A percentile compares a stretch with the other conserved stretches of the same genome.
These are phyloP conservation scores for Nephrotoma flavescens DNA, from an alignment of 2,888 invertebrate genomes.

Conservation along the genomic window DNA sequence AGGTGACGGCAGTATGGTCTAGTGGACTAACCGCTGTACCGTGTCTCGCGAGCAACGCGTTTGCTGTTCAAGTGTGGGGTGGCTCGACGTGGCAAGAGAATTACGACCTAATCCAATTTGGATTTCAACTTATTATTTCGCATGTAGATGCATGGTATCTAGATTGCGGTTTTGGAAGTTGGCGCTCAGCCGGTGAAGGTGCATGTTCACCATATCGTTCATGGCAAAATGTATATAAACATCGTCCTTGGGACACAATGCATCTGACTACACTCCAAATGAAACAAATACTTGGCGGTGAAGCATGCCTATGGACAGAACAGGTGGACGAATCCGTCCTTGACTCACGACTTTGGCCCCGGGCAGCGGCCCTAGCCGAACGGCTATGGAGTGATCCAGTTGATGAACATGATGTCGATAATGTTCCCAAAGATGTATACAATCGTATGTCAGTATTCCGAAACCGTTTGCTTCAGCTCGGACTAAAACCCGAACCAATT, in stretches of 20 bases:
- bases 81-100: constrained; percentile 70
- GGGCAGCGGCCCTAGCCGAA: constrained; percentile 68
- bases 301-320: constrained; percentile 76
- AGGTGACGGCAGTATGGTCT: constrained; percentile 53
- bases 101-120: constrained; percentile 57
- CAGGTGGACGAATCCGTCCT: constrained; percentile 59
- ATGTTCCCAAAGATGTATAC: constrained; percentile 28
- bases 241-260: constrained; percentile 55
- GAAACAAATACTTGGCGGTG: constrained; percentile 46
- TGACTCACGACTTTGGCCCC: constrained; percentile 70
- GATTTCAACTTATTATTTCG: constrained; percentile 62
- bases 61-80: constrained; percentile 68
- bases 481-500: constrained; percentile 30
- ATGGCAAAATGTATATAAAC: constrained; percentile 77
- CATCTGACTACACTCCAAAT: constrained; percentile 25
- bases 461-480: constrained; percentile 30
- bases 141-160: constrained; percentile 83
- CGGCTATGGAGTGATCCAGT: constrained; percentile 32
- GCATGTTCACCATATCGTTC: constrained; percentile 78
- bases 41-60: constrained; percentile 42
- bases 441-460: constrained; percentile 31
- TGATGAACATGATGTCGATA: constrained; percentile 29
- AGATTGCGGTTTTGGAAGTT: constrained; percentile 75
- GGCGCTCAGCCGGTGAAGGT: constrained; percentile 67
- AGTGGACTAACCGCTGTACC: constrained; percentile 60